phyloP scores from a whole-genome alignment of 2,797 vertebrate genomes.

The Balearica regulorum region DNA sequence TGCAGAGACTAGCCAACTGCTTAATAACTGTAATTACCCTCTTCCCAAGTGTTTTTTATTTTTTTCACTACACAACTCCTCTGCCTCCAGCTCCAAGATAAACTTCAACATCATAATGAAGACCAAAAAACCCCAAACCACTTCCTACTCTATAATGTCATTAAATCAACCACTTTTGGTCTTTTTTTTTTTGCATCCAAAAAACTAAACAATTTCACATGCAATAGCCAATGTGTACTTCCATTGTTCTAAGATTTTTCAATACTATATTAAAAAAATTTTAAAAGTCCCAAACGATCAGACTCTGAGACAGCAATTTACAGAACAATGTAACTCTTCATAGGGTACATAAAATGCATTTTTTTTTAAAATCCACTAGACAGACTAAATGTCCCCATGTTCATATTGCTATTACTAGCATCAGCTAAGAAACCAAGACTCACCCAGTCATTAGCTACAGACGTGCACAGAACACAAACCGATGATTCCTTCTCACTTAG shows the following conservation, averaged over 20 bases:
- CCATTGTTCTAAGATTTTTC: background rate
- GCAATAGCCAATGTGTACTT: background rate
- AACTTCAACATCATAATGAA: background rate
- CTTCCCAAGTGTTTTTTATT: background rate
- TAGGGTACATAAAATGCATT: background rate
- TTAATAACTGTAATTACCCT: background rate
- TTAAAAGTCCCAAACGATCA: accelerated
- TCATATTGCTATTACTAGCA: background rate
- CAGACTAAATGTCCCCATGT: background rate
- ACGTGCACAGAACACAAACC: background rate
- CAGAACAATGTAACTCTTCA: background rate
- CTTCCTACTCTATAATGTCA: background rate
- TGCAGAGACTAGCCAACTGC: background rate
- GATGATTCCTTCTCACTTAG: background rate
- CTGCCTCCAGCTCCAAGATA: background rate
- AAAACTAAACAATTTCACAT: background rate
- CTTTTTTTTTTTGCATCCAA: background rate
- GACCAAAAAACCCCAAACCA: background rate
- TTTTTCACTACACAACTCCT: background rate
- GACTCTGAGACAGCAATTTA: background rate
- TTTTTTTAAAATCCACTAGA: too few relatives aligned
- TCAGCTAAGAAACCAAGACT: background rate
- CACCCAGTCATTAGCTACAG: too few relatives aligned
- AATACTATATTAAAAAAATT: background rate
- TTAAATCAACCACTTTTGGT: background rate